Evolutionary conservation across 37 sponge, comb jelly and placozoan species (phyloP).

Genomic region (Hormiphora californensis): DNA sequence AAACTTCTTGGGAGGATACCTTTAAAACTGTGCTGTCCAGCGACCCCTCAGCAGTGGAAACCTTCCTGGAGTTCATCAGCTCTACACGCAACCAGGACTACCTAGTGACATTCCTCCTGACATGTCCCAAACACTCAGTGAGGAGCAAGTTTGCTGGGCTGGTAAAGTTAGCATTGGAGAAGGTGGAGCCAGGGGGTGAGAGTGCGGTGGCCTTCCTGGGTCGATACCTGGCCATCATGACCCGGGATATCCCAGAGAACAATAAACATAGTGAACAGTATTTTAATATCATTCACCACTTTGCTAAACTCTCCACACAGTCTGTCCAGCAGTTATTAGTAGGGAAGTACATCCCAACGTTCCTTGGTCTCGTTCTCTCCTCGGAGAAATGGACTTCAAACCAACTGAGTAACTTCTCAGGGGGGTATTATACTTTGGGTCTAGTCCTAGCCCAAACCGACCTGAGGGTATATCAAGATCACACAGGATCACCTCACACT

Average conservation of each 20-base stretch:
- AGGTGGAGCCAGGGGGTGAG: not conserved
- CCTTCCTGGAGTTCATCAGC: conserved; percentile 47
- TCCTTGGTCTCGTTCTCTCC: not conserved
- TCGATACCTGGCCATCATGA: conserved; percentile 13
- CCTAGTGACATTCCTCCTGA: not conserved
- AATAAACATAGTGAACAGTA: conserved; percentile 41
- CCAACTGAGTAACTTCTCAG: conserved; percentile 23
- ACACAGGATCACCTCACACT: too few relatives aligned
- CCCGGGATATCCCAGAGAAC: conserved; percentile 24
- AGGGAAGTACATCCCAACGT: not conserved
- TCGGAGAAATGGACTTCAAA: conserved; percentile 10
- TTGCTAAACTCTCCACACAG: not conserved
- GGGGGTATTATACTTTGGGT: conserved; percentile 9
- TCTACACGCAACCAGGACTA: conserved; percentile 44
- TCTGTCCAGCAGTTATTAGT: not conserved
- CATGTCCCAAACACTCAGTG: not conserved
- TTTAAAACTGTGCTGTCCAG: conserved; percentile 3
- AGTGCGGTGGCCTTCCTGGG: not conserved
- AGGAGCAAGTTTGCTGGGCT: conserved; percentile 37
- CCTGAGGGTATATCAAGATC: too few relatives aligned
- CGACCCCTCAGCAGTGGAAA: not conserved
- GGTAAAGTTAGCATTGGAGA: conserved; percentile 13
- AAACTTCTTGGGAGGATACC: not conserved
- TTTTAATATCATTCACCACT: conserved; percentile 11
- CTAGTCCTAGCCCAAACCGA: not conserved